A percentile compares a stretch with the other conserved stretches of the same genome.
Evolutionary conservation across 2,888 invertebrate species (phyloP).

Genomic region (Nephrotoma flavescens): DNA sequence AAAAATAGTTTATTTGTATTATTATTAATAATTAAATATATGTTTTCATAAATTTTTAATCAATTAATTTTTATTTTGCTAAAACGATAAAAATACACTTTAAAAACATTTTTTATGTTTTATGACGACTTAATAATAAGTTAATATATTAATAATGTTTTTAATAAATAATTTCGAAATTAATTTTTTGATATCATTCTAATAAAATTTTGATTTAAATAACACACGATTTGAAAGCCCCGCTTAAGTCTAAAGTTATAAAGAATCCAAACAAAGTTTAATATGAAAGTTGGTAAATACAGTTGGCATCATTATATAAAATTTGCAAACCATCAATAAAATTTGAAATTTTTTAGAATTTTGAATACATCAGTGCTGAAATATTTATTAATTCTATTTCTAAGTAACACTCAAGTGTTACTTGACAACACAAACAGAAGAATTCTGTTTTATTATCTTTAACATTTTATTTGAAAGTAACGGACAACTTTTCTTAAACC

Average conservation of each 20-base stretch:
- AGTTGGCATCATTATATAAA: too few species aligned
- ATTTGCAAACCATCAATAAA: too few species aligned
- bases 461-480: too few species aligned
- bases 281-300: too few species aligned
- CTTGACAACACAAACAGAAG: too few species aligned
- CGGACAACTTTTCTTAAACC: too few species aligned
- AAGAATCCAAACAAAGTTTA: too few species aligned
- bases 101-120: background rate
- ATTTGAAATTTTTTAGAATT: too few species aligned
- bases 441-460: too few species aligned
- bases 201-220: background rate
- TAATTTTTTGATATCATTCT: background rate
- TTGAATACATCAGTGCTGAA: too few species aligned
- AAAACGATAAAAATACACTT: background rate
- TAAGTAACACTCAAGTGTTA: too few species aligned
- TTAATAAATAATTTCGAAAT: background rate
- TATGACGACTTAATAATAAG: background rate
- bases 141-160: background rate
- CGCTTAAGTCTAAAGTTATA: background rate
- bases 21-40: background rate
- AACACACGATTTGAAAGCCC: background rate
- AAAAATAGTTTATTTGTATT: background rate
- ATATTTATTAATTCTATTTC: too few species aligned
- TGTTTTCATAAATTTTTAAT: background rate
- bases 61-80: background rate